Evolutionary conservation across 2,888 invertebrate species (phyloP).

Genomic region (Leptopilina drosophilae): DNA sequence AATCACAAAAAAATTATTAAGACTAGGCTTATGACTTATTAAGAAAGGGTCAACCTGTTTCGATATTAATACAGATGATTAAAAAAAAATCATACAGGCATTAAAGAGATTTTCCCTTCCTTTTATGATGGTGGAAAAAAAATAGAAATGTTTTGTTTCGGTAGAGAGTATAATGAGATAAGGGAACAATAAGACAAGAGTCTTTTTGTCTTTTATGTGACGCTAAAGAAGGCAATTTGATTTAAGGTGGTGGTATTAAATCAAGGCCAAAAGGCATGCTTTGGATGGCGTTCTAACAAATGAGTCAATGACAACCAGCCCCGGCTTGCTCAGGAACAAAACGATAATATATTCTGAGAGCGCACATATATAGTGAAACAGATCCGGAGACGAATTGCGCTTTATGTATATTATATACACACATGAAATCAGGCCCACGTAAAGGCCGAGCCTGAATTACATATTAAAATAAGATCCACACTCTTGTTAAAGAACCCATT

Average conservation of each 20-base stretch:
- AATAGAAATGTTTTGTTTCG: no score
- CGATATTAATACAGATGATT: no score
- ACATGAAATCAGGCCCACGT: constrained; percentile 43
- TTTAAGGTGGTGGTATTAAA: constrained; percentile 75
- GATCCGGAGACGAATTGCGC: constrained; percentile 58
- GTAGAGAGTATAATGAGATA: no score
- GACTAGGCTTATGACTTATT: no score
- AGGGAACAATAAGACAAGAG: constrained; percentile 61
- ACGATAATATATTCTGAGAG: constrained; percentile 75
- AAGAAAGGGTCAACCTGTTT: no score
- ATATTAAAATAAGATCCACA: background rate
- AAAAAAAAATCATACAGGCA: no score
- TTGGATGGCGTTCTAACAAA: constrained; percentile 77
- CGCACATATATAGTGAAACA: constrained; percentile 54
- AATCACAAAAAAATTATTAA: no score
- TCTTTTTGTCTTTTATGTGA: constrained; percentile 71
- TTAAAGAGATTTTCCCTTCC: no score
- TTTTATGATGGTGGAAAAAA: no score
- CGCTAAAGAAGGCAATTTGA: constrained; percentile 57
- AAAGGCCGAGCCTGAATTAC: constrained; percentile 21
- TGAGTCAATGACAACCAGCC: constrained; percentile 77
- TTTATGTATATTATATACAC: constrained; percentile 41
- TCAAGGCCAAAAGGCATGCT: constrained; percentile 75
- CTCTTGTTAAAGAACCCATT: background rate
- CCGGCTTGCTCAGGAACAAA: constrained; percentile 71